phyloP scores from a whole-genome alignment of 2,113 vertebrate species.

The Daphoenositta chrysoptera region DNA sequence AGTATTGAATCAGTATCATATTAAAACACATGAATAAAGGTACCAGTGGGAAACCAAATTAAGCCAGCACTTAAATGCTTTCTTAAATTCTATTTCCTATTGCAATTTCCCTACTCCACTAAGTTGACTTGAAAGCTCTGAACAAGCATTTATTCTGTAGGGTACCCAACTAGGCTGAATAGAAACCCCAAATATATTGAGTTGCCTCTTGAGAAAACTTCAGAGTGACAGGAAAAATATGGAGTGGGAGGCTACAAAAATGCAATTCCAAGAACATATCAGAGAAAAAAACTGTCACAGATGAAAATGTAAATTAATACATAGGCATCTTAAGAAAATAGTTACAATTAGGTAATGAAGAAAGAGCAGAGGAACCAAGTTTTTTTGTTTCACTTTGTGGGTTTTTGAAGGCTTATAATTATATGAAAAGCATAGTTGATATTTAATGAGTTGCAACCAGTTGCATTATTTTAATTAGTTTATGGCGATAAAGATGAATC shows the following conservation, averaged over 20 bases:
- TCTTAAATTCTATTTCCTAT: background rate
- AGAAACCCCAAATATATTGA: background rate
- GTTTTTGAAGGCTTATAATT: background rate
- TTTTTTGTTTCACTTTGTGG: background rate
- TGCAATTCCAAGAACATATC: background rate
- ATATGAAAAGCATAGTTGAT: constrained; percentile 50
- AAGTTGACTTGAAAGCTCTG: background rate
- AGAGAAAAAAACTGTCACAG: background rate
- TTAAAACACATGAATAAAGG: background rate
- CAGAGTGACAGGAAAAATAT: background rate
- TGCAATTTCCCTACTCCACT: background rate
- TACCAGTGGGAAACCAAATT: background rate
- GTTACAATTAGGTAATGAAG: background rate
- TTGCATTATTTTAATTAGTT: constrained; percentile 75
- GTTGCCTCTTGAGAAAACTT: background rate
- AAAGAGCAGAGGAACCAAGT: background rate
- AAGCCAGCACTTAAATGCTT: background rate
- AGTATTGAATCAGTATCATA: background rate
- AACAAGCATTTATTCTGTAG: background rate
- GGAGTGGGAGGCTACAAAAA: background rate
- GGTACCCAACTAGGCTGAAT: background rate
- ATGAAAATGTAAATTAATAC: background rate
- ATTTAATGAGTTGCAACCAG: constrained; percentile 54
- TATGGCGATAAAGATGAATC: constrained; percentile 65
- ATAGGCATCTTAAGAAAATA: background rate